These are phyloP conservation scores for Syngnathus acus DNA, from an alignment of 2,797 vertebrate genomes.

Conservation along the genomic window DNA sequence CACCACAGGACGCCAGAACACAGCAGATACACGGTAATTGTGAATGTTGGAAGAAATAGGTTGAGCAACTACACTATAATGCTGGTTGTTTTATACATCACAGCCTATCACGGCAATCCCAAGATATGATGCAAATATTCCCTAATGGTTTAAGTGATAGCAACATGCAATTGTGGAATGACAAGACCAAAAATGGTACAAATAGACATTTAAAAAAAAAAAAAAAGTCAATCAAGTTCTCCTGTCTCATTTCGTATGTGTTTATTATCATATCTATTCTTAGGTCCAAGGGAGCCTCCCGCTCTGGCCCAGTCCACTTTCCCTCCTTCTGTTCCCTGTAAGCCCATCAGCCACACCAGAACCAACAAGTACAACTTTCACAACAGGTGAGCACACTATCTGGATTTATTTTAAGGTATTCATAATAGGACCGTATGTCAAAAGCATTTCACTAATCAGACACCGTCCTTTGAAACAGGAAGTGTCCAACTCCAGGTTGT, in stretches of 20 bases:
- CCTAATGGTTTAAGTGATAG: neutral
- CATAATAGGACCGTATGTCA: neutral
- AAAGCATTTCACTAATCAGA: neutral
- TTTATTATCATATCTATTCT: constrained; percentile 10
- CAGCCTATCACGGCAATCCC: neutral
- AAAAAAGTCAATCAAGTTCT: neutral
- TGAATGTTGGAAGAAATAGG: neutral
- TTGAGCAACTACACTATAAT: neutral
- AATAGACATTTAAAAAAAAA: no score
- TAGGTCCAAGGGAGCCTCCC: constrained; percentile 78
- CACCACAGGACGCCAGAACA: constrained; percentile 70
- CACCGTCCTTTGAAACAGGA: constrained; percentile 65
- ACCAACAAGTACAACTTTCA: constrained; percentile 93
- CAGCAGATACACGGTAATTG: constrained; percentile 59
- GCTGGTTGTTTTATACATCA: neutral
- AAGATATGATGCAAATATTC: neutral
- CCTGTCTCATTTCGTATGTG: neutral
- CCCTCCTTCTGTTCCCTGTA: constrained; percentile 75
- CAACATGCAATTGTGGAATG: neutral
- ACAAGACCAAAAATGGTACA: neutral
- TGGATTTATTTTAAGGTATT: neutral
- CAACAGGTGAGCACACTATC: constrained; percentile 76
- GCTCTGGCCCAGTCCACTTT: constrained; percentile 70
- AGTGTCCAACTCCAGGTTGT: constrained; percentile 96
- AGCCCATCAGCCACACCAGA: constrained; percentile 79